These are phyloP conservation scores for Brachypteracias leptosomus DNA, from an alignment of 2,113 vertebrate species.

Conservation along the genomic window DNA sequence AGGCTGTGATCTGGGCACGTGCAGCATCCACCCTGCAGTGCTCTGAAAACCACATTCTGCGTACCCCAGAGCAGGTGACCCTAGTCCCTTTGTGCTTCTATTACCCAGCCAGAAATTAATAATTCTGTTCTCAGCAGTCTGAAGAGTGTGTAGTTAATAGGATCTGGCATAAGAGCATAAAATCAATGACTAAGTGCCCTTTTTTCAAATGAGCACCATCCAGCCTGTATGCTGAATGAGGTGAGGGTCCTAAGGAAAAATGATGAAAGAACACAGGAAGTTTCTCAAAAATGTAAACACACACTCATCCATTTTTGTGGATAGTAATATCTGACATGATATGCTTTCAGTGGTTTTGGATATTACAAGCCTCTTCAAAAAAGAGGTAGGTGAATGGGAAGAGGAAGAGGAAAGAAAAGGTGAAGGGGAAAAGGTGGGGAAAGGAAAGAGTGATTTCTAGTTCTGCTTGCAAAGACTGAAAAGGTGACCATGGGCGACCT, in stretches of 20 bases:
- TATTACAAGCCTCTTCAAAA: background rate
- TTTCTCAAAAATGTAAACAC: background rate
- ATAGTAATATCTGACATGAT: background rate
- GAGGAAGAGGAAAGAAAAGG: background rate
- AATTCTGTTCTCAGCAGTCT: background rate
- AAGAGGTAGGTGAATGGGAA: background rate
- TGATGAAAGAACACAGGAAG: background rate
- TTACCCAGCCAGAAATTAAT: background rate
- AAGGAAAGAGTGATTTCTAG: background rate
- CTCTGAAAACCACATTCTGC: background rate
- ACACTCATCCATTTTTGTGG: background rate
- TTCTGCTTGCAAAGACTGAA: background rate
- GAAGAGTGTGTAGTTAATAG: background rate
- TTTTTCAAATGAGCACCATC: background rate
- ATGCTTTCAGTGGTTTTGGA: background rate
- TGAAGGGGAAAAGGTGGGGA: background rate
- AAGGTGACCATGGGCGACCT: background rate
- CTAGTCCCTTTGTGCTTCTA: background rate
- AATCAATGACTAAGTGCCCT: background rate
- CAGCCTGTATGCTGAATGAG: background rate
- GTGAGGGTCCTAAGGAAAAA: background rate
- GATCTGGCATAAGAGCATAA: background rate
- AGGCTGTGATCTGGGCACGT: background rate
- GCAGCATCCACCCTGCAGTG: background rate
- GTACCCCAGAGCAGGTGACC: background rate